Evolutionary conservation across 2,797 vertebrate genomes (phyloP), one percentile per base, ranked within the genome.

Genomic region (Tarsius wallacei): DNA sequence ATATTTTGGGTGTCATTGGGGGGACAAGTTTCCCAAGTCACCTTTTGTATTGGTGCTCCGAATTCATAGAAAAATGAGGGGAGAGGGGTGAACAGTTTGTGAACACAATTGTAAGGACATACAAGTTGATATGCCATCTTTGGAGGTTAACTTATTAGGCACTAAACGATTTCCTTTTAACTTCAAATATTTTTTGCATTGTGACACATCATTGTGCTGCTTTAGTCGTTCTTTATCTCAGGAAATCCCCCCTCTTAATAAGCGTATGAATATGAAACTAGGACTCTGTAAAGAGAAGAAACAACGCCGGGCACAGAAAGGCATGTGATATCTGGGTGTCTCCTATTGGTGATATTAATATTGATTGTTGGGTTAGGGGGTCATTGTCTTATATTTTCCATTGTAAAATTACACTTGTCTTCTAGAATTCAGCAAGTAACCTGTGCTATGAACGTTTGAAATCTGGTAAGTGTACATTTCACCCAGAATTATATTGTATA

Each of bases 221-320:
- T 82, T 91, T 68, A 74, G 19, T 7, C 49, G 5, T 64, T 90
- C 31, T 22, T 53, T 83, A 73, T 31, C 63, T 61, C 7, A 33
- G 15, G 42, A 90, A 80, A 59, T 6, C 7, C 19, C 71, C 36
- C 63, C 4, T 84, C 6, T 90, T 82, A 85, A 7, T 63, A 87
- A 74, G 10, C 17, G 10, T 51, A 64, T 22, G 24, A 92, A 4
- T 90, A 31, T 68, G 22, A 96, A 87, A 74, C 77, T 77, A 82
- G 24, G 12, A 91, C 59, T 49, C 15, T 33, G 2, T 74, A 55
- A 49, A 17, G 1, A 77, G 17, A n/a, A 36, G 12, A 82, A 94
- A 71, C 26, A 59, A 76, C 7, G 14, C 2, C 19, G 26, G 15
- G 14, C 47, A 63, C 8, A 76, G 33, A 81, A 63, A 51, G 13